Evolutionary conservation across 2,888 invertebrate genomes (phyloP), one percentile per base, ranked within the genome.

Genomic region (Lydus trimaculatus): DNA sequence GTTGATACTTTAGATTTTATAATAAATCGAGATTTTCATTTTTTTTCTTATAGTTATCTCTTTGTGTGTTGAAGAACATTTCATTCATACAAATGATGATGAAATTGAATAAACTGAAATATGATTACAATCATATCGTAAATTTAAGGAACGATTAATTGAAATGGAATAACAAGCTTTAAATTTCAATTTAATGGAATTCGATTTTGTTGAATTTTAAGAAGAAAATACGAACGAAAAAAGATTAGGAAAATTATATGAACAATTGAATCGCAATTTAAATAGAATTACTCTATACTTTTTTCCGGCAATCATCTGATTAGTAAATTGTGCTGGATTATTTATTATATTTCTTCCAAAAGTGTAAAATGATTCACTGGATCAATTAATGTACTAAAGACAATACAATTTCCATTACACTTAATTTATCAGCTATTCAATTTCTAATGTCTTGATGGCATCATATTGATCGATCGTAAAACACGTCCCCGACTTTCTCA

Each of bases 71-170:
- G n/a, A n/a, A n/a, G n/a, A n/a, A n/a, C n/a, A 31, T 31, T 31
- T 31, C 4, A 2, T 31, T 31, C 31, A 8, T 33, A 11, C 33
- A 33, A 39, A n/a, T n/a, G 6, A 15, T 39, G n/a, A n/a, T n/a
- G 5, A 39, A 39, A 15, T 39, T 15, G 5, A n/a, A 39, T 48
- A 48, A 48, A 20, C 6, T 23, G 8, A 2, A 8, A 25, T 25
- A 13, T 6, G 56, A 25, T 56, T 56, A 25, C 25, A 56, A 56
- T 25, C 6, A 28, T 31, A 58, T 64, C 13, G 65, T 64, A n/a
- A 61, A 68, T 48, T 61, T 62, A 11, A 60, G 39, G 36, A 1
- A 7, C 56, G 56, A 25, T 28, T 56, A 56, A 56, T 56, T 56
- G 28, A 28, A 56, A 28, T 28, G 25, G 25, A 56, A 56, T 25